Evolutionary conservation across 2,113 vertebrate species (phyloP).

Genomic region (Onychorhynchus coronatus): DNA sequence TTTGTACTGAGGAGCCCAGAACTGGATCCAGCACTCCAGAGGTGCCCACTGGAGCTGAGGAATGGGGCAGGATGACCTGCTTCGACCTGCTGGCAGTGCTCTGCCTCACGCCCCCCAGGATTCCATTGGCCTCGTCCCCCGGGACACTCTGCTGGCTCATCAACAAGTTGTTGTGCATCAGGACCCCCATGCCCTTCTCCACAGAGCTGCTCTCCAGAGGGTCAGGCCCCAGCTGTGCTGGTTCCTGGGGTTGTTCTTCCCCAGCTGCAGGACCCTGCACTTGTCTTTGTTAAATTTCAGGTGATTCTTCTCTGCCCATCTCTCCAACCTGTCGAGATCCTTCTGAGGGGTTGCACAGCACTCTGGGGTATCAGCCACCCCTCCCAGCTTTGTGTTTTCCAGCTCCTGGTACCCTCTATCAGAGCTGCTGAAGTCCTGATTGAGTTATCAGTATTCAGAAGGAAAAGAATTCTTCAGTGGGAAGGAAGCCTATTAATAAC

Average conservation of each 20-base stretch:
- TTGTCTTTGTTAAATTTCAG: background rate
- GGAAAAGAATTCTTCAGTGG: background rate
- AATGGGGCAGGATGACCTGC: background rate
- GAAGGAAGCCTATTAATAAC: background rate
- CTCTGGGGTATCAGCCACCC: background rate
- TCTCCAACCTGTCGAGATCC: background rate
- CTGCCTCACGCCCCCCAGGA: rapidly evolving
- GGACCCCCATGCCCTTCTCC: background rate
- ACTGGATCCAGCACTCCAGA: rapidly evolving
- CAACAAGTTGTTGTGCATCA: background rate
- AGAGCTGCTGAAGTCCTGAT: background rate
- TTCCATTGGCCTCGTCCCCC: background rate
- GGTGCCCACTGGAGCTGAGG: background rate
- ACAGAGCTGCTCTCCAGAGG: background rate
- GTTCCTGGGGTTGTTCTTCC: background rate
- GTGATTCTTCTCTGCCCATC: background rate
- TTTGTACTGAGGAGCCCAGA: background rate
- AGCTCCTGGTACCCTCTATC: rapidly evolving
- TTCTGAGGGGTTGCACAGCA: background rate
- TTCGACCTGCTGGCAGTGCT: rapidly evolving
- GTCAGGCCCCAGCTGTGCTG: background rate
- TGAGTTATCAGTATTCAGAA: background rate
- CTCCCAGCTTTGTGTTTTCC: background rate
- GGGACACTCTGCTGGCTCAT: background rate
- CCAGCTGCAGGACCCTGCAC: background rate